Evolutionary conservation across 2,797 vertebrate genomes (phyloP), one percentile per base, ranked within the genome.

Genomic region (Anableps anableps): DNA sequence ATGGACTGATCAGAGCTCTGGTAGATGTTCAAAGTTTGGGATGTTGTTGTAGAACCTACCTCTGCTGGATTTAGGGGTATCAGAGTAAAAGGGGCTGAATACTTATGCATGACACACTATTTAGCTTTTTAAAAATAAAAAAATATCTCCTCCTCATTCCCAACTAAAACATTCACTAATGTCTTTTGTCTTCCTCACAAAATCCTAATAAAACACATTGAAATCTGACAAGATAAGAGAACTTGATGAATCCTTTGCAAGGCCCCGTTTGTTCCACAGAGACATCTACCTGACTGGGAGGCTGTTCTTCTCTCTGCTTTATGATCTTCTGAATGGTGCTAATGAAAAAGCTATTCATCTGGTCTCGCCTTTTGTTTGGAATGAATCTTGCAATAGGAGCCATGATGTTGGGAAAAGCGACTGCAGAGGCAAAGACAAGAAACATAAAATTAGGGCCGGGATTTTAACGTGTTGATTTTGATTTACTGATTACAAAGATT

Each of bases 331-430:
- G 96, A 84, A 99, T 91, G 80, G 89, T 95, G 87, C 83, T 91
- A 84, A 95, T 96, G 90, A 99, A 99, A 95, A 98, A 99, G 17
- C 86, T 55, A 88, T 96, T 97, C 93, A 97, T 93, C 84, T 96
- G 86, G 80, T 96, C 95, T 75, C 92, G 95, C 43, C 95, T 95
- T 95, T 97, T 98, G 93, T 96, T 97, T 88, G 97, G 97, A 81
- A 98, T 81, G 89, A 97, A 77, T 82, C 84, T 78, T 41, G 84
- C 91, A 89, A 99, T 84, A 55, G 97, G 97, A 76, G 95, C 87
- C 89, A 95, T 93, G 85, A 99, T 91, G 87, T 92, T 96, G 3
- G 98, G 98, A 93, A 99, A 99, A 13, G 96, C 95, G 91, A 98
- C 98, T 99, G 83, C 36, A 82, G 10, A 86, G 17, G 85, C 31